A percentile compares a stretch with the other conserved stretches of the same genome.
Evolutionary conservation across 35 echinoderm and acorn worm genomes (phyloP).

Genomic region (Holothuria glaberrima): DNA sequence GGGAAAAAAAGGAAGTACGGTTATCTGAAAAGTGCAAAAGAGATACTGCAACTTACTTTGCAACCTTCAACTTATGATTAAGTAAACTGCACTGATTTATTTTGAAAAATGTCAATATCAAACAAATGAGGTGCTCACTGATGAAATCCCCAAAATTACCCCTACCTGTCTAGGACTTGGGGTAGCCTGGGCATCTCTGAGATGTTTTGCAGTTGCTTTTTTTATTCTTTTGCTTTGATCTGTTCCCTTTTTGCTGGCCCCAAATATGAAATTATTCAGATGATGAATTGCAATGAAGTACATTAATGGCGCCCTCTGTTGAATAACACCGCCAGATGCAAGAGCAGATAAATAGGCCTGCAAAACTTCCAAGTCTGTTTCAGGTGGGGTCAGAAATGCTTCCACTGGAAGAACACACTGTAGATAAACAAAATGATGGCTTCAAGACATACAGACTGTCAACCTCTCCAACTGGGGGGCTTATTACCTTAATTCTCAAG

Average conservation of each 20-base stretch:
- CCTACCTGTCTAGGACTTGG: constrained; percentile 30
- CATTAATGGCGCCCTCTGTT: constrained; percentile 48
- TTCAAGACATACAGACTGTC: no score
- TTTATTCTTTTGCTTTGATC: not conserved
- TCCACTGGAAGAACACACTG: constrained; percentile 32
- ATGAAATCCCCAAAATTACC: not conserved
- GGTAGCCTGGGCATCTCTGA: not conserved
- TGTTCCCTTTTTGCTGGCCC: not conserved
- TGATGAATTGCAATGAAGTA: constrained; percentile 21
- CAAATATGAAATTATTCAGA: constrained; percentile 4
- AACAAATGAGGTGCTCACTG: no score
- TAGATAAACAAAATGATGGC: not conserved
- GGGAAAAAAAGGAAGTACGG: no score
- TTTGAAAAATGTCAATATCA: no score
- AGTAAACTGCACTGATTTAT: no score
- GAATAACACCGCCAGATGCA: constrained; percentile 5
- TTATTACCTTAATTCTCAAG: no score
- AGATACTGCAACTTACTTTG: no score
- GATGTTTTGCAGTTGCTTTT: constrained; percentile 7
- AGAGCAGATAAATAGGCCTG: constrained; percentile 35
- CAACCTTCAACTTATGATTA: no score
- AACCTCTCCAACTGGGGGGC: no score
- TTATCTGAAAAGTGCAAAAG: no score
- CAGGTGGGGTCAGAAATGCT: not conserved
- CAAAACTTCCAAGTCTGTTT: constrained; percentile 22